Percentiles rank a stretch among this genome's conserved stretches.
Evolutionary conservation across 2,113 vertebrate genomes (phyloP).

Genomic region (Euleptes europaea): DNA sequence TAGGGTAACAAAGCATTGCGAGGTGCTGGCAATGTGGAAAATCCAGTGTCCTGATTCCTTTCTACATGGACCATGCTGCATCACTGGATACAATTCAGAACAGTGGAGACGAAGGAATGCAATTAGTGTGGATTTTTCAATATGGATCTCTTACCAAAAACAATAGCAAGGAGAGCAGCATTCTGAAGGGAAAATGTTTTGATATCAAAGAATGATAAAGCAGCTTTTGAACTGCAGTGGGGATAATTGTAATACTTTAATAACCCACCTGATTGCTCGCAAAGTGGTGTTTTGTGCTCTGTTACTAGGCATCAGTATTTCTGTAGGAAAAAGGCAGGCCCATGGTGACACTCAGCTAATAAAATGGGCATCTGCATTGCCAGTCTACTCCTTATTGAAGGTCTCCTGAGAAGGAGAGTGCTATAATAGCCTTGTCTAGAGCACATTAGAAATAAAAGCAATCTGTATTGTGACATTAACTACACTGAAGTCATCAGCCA

Average conservation of each 20-base stretch:
- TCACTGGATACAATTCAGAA: neutral
- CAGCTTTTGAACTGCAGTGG: conserved; percentile 3
- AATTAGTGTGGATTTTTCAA: neutral
- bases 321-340: conserved; percentile 8
- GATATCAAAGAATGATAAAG: conserved; percentile 12
- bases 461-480: neutral
- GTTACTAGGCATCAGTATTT: conserved; percentile 11
- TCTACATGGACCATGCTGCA: neutral
- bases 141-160: conserved; percentile 17
- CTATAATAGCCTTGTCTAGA: conserved; percentile 17
- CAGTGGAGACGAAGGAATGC: neutral
- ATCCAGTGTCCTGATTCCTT: neutral
- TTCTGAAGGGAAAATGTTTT: conserved; percentile 6
- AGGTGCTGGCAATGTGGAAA: neutral
- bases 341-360: conserved; percentile 12
- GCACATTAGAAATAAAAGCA: conserved; percentile 25
- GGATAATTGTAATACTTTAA: conserved; percentile 21
- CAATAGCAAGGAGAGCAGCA: neutral
- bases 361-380: conserved; percentile 12
- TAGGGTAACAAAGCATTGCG: neutral
- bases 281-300: conserved; percentile 3
- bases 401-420: conserved; percentile 11
- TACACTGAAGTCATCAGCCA: neutral
- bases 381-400: conserved; percentile 12
- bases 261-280: conserved; percentile 19